Evolutionary conservation across 2,888 invertebrate species (phyloP).

Genomic region (Fragum whitleyi): DNA sequence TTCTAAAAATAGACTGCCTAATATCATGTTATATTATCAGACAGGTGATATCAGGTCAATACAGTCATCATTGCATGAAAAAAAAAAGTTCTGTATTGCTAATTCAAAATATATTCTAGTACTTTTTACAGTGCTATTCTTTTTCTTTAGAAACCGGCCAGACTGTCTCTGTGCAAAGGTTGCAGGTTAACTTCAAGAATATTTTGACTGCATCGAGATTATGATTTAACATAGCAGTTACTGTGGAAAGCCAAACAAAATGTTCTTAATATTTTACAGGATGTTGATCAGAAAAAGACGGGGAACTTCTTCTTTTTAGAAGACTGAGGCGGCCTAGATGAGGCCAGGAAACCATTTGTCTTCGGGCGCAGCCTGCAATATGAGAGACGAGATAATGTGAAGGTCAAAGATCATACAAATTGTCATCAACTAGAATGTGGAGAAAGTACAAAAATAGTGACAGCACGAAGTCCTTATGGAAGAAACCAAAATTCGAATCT

Average conservation of each 20-base stretch:
- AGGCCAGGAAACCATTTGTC: constrained; percentile 45
- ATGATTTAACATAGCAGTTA: not conserved
- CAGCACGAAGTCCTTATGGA: not conserved
- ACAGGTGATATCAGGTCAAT: too few relatives aligned
- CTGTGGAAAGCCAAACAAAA: not conserved
- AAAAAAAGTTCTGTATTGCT: too few relatives aligned
- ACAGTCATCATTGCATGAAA: too few relatives aligned
- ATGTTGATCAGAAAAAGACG: constrained; percentile 97
- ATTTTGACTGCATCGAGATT: not conserved
- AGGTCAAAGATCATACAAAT: constrained; percentile 20
- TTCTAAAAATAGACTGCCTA: too few relatives aligned
- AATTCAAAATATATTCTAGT: too few relatives aligned
- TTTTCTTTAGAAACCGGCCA: too few relatives aligned
- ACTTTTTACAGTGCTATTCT: too few relatives aligned
- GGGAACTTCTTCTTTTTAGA: constrained; percentile 99
- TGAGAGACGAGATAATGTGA: constrained; percentile 1
- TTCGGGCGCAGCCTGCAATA: constrained; percentile 61
- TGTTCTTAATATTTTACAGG: constrained; percentile 87
- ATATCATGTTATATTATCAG: too few relatives aligned
- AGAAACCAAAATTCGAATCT: not conserved
- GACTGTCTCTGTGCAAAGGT: not conserved
- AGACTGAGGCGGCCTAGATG: constrained; percentile 87
- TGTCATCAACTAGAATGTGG: not conserved
- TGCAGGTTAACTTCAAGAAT: not conserved
- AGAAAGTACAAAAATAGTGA: not conserved